phyloP scores from a whole-genome alignment of 30 jellyfish, hydroid and myxozoan genomes.

The Cassiopea andromeda region DNA sequence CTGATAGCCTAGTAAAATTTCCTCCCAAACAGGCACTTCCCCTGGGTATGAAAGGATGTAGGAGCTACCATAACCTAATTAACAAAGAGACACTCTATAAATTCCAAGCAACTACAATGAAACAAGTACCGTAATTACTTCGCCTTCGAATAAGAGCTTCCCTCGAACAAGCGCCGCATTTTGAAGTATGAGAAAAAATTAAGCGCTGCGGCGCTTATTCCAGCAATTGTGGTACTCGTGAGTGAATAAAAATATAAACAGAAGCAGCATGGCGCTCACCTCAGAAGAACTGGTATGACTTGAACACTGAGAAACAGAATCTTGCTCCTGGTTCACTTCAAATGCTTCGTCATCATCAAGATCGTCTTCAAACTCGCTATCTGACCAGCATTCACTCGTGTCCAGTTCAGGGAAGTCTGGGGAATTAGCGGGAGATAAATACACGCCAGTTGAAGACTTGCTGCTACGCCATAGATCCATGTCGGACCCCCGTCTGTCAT shows the following conservation, averaged over 20 bases:
- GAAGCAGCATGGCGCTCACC: not conserved
- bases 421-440: slow-evolving; percentile 61
- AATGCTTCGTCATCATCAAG: slow-evolving; percentile 35
- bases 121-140: no score
- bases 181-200: no score
- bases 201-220: no score
- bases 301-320: slow-evolving; percentile 16
- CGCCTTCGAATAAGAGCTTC: no score
- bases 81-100: no score
- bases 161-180: no score
- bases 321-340: slow-evolving; percentile 9
- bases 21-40: no score
- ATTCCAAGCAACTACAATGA: no score
- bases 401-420: slow-evolving; percentile 37
- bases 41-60: no score
- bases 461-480: slow-evolving; percentile 39
- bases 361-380: slow-evolving; percentile 84
- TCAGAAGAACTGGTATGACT: slow-evolving; percentile 31
- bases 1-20: no score
- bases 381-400: slow-evolving; percentile 73
- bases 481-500: slow-evolving; percentile 53
- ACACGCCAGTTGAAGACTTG: slow-evolving; percentile 44
- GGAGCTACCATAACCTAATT: no score
- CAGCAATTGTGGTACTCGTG: no score
- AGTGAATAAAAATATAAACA: not conserved